A percentile compares a stretch with the other conserved stretches of the same genome.
Evolutionary conservation across 2,797 vertebrate species (phyloP).

Genomic region (Rousettus madagascariensis): DNA sequence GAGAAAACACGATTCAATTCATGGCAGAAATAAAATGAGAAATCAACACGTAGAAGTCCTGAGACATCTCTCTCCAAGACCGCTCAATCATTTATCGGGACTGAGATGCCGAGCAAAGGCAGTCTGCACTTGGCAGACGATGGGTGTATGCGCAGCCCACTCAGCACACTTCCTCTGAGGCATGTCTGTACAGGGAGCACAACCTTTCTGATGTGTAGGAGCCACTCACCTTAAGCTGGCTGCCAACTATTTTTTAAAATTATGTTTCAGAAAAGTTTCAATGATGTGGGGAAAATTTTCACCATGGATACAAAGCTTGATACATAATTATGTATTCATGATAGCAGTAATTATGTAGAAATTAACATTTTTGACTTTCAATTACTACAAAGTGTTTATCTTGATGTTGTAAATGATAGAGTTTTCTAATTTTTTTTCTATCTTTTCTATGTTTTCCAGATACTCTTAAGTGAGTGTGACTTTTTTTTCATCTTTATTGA

Average conservation of each 20-base stretch:
- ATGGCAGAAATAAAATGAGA: neutral
- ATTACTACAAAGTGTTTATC: neutral
- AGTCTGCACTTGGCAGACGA: fast-evolving
- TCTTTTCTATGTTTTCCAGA: neutral
- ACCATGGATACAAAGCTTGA: neutral
- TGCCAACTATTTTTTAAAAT: neutral
- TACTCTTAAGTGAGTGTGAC: neutral
- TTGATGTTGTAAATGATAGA: neutral
- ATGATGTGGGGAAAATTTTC: neutral
- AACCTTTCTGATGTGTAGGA: neutral
- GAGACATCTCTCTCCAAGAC: neutral
- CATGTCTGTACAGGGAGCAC: neutral
- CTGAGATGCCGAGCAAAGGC: neutral
- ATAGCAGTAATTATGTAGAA: neutral
- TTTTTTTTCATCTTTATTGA: neutral
- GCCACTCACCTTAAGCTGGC: neutral
- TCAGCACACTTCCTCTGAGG: too few species aligned
- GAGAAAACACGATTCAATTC: neutral
- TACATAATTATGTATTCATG: neutral
- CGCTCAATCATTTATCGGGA: neutral
- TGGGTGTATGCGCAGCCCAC: fast-evolving
- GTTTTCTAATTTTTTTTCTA: neutral
- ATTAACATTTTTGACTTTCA: constrained; percentile 22
- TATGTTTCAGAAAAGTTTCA: constrained; percentile 7
- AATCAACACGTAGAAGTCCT: neutral